Percentiles rank a stretch among this genome's conserved stretches.
phyloP scores from a whole-genome alignment of 2,888 invertebrate genomes.

The Ormyrus nitidulus region DNA sequence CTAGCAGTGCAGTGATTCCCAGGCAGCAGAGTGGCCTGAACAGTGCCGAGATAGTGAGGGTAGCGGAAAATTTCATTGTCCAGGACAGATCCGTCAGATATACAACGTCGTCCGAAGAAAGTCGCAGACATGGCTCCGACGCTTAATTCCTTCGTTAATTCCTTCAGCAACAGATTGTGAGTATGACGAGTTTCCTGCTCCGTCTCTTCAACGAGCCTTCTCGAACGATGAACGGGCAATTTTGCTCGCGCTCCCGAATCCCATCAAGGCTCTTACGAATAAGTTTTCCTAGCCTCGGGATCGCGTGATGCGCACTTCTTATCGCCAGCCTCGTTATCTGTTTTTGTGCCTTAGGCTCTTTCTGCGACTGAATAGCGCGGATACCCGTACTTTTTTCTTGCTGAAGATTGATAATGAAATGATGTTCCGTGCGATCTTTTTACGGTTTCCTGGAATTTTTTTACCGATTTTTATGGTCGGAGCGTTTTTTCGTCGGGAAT shows the following conservation, averaged over 20 bases:
- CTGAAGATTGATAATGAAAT: no score
- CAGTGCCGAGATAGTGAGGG: no score
- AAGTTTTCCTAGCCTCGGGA: no score
- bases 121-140: slow-evolving; percentile 78
- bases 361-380: no score
- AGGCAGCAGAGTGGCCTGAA: background rate
- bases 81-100: slow-evolving; percentile 31
- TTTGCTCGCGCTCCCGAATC: slow-evolving; percentile 15
- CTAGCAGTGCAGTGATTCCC: background rate
- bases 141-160: slow-evolving; percentile 81
- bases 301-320: background rate
- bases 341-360: background rate
- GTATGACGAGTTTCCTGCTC: slow-evolving; percentile 71
- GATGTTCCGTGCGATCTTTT: no score
- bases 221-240: slow-evolving; percentile 55
- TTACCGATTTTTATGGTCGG: no score
- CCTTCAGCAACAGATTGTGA: slow-evolving; percentile 84
- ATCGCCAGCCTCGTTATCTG: slow-evolving; percentile 27
- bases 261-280: no score
- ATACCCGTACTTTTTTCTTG: no score
- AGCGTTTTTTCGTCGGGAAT: no score
- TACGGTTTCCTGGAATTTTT: no score
- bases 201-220: slow-evolving; percentile 28
- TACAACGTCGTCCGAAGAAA: slow-evolving; percentile 48
- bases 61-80: background rate